These are phyloP conservation scores for Felis catus DNA, from an alignment of 2,113 vertebrate species.

Conservation along the genomic window DNA sequence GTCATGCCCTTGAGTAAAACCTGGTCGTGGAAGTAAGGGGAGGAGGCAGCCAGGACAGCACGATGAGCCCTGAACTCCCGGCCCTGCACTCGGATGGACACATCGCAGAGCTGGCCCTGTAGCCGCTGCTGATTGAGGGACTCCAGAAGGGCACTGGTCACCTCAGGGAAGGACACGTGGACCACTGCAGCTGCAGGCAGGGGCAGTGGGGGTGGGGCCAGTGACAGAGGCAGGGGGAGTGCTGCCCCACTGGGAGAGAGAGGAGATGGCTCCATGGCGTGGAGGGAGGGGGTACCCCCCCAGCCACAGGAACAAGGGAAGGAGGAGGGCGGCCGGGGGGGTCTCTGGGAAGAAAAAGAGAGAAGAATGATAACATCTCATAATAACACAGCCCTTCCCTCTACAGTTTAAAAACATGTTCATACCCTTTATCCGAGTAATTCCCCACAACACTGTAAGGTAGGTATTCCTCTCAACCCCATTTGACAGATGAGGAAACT, in stretches of 20 bases:
- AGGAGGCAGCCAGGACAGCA: constrained; percentile 85
- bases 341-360: constrained; percentile 65
- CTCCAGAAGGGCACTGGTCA: constrained; percentile 90
- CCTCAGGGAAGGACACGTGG: constrained; percentile 92
- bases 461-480: background rate
- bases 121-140: constrained; percentile 93
- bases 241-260: constrained; percentile 64
- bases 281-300: constrained; percentile 51
- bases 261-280: constrained; percentile 66
- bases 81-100: constrained; percentile 84
- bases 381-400: background rate
- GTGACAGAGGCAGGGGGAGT: constrained; percentile 60
- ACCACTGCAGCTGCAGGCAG: constrained; percentile 81
- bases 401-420: background rate
- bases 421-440: background rate
- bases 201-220: constrained; percentile 73
- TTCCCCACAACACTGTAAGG: background rate
- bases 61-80: constrained; percentile 85
- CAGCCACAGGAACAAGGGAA: constrained; percentile 71
- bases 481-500: background rate
- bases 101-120: constrained; percentile 89
- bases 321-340: constrained; percentile 76
- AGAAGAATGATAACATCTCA: constrained; percentile 29
- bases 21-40: constrained; percentile 90
- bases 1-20: constrained; percentile 95